These are phyloP conservation scores for Theocolax elegans DNA, from an alignment of 1,140 invertebrate genomes.

Conservation along the genomic window DNA sequence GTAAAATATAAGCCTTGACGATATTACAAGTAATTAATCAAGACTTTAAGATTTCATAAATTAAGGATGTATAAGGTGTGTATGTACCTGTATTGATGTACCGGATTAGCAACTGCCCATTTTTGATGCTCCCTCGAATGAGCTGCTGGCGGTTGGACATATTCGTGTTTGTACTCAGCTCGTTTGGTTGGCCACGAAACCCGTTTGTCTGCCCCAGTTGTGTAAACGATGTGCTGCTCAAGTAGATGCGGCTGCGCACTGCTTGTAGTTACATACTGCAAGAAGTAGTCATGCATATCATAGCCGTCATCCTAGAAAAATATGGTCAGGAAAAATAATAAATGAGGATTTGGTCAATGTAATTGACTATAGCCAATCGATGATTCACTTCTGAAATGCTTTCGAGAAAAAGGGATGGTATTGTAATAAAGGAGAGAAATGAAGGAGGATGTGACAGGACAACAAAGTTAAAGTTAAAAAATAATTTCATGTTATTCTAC, in stretches of 20 bases:
- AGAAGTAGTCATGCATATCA: conserved; percentile 67
- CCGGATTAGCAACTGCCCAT: conserved; percentile 69
- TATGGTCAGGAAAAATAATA: conserved; percentile 44
- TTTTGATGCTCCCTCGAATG: conserved; percentile 71
- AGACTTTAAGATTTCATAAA: neutral
- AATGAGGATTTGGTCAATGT: neutral
- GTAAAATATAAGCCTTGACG: neutral
- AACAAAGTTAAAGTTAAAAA: no score
- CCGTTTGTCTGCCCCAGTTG: conserved; percentile 70
- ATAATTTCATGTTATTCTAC: no score
- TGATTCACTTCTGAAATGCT: conserved; percentile 8
- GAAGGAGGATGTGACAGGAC: no score
- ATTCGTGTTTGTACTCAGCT: conserved; percentile 69
- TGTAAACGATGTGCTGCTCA: conserved; percentile 71
- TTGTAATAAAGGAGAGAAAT: no score
- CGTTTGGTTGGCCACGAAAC: conserved; percentile 71
- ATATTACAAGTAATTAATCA: neutral
- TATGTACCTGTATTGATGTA: conserved; percentile 71
- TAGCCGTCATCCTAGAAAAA: conserved; percentile 64
- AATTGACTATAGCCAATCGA: neutral
- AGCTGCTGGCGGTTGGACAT: conserved; percentile 74
- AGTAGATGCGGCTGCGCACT: conserved; percentile 65
- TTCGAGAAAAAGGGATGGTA: no score
- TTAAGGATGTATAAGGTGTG: neutral
- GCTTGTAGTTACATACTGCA: conserved; percentile 69